Evolutionary conservation across 2,888 invertebrate species (phyloP).

Genomic region (Crematogaster levior): DNA sequence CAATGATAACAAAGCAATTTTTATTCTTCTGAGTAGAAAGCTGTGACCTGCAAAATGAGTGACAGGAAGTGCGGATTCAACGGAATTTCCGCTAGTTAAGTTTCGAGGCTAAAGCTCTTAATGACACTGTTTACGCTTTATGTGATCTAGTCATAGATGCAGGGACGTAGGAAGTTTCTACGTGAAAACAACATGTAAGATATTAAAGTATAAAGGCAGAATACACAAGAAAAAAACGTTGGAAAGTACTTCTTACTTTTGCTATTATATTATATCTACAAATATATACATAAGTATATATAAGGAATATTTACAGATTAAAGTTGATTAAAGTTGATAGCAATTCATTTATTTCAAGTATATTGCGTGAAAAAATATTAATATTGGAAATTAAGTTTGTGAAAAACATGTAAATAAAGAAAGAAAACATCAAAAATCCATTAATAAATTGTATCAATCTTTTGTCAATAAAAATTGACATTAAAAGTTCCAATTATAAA

Average conservation of each 20-base stretch:
- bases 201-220: conserved; percentile 14
- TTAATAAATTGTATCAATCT: neutral
- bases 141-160: conserved; percentile 56
- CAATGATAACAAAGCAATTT: conserved; percentile 25
- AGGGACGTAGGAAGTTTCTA: conserved; percentile 52
- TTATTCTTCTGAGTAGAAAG: conserved; percentile 59
- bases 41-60: conserved; percentile 43
- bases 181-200: neutral
- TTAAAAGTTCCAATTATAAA: neutral
- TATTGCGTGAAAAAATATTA: neutral
- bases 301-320: too few relatives aligned
- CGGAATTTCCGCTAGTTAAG: conserved; percentile 67
- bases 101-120: conserved; percentile 70
- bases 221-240: neutral
- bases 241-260: conserved; percentile 1
- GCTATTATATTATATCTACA: neutral
- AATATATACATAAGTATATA: neutral
- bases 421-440: neutral
- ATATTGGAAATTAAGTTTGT: neutral
- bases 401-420: neutral
- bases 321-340: neutral
- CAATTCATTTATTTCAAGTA: neutral
- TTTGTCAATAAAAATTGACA: neutral
- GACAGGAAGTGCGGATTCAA: conserved; percentile 66
- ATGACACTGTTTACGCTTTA: conserved; percentile 64